phyloP scores from a whole-genome alignment of 2,797 vertebrate species.

The Thamnophis elegans region DNA sequence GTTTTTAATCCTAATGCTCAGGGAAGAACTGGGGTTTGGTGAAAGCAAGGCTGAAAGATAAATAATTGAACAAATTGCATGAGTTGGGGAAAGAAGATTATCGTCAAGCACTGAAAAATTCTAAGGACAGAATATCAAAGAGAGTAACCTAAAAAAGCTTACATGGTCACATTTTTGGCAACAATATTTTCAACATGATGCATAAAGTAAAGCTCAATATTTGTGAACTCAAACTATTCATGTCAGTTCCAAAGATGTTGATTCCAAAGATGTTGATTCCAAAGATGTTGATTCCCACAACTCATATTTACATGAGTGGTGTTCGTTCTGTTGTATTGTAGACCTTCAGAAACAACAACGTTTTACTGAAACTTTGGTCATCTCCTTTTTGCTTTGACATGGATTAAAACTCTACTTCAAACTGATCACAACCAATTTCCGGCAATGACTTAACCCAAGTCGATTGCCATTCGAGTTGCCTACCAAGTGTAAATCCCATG shows the following conservation, averaged over 20 bases:
- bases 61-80: background rate
- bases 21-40: background rate
- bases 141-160: background rate
- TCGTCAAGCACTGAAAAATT: background rate
- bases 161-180: background rate
- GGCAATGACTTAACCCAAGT: slow-evolving; percentile 53
- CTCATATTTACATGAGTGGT: background rate
- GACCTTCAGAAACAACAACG: background rate
- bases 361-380: background rate
- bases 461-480: slow-evolving; percentile 34
- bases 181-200: background rate
- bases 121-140: background rate
- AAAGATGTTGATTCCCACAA: background rate
- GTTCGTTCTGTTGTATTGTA: background rate
- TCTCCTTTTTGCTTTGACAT: slow-evolving; percentile 6
- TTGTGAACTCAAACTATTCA: background rate
- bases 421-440: slow-evolving; percentile 35
- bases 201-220: background rate
- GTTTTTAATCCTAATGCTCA: slow-evolving; percentile 5
- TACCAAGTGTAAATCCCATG: slow-evolving; percentile 46
- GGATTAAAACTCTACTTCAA: slow-evolving; percentile 47
- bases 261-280: background rate
- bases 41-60: background rate
- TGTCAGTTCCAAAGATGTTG: background rate
- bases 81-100: slow-evolving; percentile 8